Evolutionary conservation across 2,797 vertebrate genomes (phyloP).

Genomic region (Chloroceryle inda): DNA sequence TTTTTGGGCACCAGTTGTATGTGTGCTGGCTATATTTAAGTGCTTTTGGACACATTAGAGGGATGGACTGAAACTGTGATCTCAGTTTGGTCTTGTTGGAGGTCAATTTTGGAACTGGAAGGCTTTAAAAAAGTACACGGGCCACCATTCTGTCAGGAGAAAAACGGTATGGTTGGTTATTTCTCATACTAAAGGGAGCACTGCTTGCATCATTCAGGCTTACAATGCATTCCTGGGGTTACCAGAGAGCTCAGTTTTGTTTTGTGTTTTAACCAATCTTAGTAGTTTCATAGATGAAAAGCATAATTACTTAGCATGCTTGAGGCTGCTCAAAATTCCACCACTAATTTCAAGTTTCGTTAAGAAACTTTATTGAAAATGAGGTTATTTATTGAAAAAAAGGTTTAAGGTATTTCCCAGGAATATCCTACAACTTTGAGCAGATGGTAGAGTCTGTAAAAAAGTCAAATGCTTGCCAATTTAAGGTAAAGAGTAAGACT

Average conservation of each 20-base stretch:
- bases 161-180: background rate
- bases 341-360: background rate
- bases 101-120: background rate
- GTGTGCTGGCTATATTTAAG: background rate
- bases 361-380: background rate
- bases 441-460: slow-evolving; percentile 3
- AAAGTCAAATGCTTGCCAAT: background rate
- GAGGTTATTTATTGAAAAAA: background rate
- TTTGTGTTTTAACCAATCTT: background rate
- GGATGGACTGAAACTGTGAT: background rate
- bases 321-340: background rate
- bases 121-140: background rate
- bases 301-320: background rate
- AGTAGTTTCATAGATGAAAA: background rate
- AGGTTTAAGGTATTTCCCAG: slow-evolving; percentile 31
- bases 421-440: slow-evolving; percentile 5
- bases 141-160: background rate
- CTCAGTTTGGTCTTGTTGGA: background rate
- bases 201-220: background rate
- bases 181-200: background rate
- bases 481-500: slow-evolving; percentile 4
- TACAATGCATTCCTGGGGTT: background rate
- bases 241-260: background rate
- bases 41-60: background rate
- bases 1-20: background rate